These are phyloP conservation scores for Drosophila robusta DNA, from an alignment of 2,888 invertebrate genomes.

Conservation along the genomic window DNA sequence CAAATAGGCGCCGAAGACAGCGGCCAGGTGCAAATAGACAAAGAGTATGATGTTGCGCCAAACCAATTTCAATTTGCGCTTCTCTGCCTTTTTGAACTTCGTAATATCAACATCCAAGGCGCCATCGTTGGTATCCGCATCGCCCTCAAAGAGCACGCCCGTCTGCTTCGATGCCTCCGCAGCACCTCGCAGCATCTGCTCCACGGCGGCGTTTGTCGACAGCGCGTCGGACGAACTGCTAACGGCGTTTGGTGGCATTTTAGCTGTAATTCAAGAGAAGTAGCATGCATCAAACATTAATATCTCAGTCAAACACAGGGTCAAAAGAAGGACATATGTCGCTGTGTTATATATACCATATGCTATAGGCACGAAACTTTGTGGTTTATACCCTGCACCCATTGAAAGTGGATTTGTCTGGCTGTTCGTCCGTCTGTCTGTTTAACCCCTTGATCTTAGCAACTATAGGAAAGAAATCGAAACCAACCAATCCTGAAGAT, in stretches of 20 bases:
- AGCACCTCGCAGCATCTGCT: background rate
- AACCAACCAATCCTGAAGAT: too few species aligned
- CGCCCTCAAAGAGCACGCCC: constrained; percentile 88
- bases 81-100: constrained; percentile 86
- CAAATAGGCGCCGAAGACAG: constrained; percentile 91
- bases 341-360: too few species aligned
- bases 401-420: too few species aligned
- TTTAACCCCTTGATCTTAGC: too few species aligned
- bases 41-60: constrained; percentile 94
- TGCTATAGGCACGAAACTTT: background rate
- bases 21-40: constrained; percentile 90
- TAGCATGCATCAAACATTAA: background rate
- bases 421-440: too few species aligned
- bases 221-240: constrained; percentile 10
- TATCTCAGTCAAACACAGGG: too few species aligned
- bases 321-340: background rate
- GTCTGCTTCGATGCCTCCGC: constrained; percentile 79
- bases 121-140: constrained; percentile 88
- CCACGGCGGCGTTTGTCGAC: constrained; percentile 8
- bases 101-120: constrained; percentile 86
- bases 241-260: constrained; percentile 79
- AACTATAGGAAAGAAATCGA: too few species aligned
- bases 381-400: background rate
- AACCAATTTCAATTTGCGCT: constrained; percentile 87
- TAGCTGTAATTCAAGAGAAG: background rate